Evolutionary conservation across 2,888 invertebrate species (phyloP), one percentile per base, ranked within the genome.

Genomic region (Nemapogon koenigi): DNA sequence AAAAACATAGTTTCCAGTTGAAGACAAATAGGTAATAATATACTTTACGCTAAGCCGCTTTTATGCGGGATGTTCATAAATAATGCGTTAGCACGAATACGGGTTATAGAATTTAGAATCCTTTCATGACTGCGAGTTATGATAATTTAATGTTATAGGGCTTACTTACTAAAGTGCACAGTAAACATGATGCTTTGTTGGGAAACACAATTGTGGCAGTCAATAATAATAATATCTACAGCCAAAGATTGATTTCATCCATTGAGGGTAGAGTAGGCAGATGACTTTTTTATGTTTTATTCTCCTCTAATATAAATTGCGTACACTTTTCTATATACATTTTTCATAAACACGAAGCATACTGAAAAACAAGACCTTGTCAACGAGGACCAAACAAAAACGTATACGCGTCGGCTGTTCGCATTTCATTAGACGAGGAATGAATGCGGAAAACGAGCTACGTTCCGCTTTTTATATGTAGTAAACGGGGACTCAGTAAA

Each of bases 371-470:
- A 53, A 17, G 52, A 52, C 49, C 50, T 54, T 52, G 51, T 53
- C 51, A 52, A 51, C 51, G 51, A 52, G 51, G 54, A 52, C 59
- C 61, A 57, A 59, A 59, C 60, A 64, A 60, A 65, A 68, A 67
- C 55, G 53, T 52, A 53, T 54, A 55, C 51, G 53, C 57, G 55
- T 49, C 51, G 51, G 52, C 56, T 54, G 61, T 57, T 62, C 62
- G 61, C 62, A 66, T 70, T 69, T 70, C 62, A 67, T 70, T 65
- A 66, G 56, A 46, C 59, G 59, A 56, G 58, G 56, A 61, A 65
- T 67, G 64, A 66, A 69, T 60, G 59, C 57, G 60, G 59, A 59
- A 64, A 62, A 64, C 49, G 62, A 57, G 57, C 44, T 44, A 30
- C 40, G 43, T 43, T 43, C 53, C 57, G 49, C 53, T 60, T 61